Percentiles rank a stretch among this genome's conserved stretches.
These are phyloP conservation scores for Agelas oroides DNA, from an alignment of 37 sponge, comb jelly and placozoan species.

Conservation along the genomic window DNA sequence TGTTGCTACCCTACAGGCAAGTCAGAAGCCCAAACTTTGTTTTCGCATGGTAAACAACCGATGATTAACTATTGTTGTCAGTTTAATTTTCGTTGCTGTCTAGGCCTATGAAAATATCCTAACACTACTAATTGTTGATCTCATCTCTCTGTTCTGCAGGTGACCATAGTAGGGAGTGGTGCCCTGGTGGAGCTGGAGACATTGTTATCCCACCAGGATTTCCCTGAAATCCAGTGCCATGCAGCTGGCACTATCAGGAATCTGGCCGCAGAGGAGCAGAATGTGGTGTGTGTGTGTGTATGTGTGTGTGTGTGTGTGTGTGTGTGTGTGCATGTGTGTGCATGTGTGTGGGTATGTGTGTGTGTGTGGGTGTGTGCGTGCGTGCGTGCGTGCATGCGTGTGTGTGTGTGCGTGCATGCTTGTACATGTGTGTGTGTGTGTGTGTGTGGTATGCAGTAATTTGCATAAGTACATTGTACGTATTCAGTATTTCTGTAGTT, in stretches of 20 bases:
- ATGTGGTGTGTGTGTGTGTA: constrained; percentile 19
- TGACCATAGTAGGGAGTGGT: constrained; percentile 59
- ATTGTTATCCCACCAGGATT: constrained; percentile 38
- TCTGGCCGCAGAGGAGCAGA: constrained; percentile 77
- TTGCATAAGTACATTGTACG: too few species aligned
- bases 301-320: neutral
- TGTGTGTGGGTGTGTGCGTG: neutral
- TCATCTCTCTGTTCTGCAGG: constrained; percentile 37
- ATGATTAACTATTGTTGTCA: too few species aligned
- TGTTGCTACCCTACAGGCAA: too few species aligned
- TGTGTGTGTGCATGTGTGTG: constrained; percentile 3
- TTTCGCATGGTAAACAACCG: too few species aligned
- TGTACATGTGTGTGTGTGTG: constrained; percentile 8
- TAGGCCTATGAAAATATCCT: too few species aligned
- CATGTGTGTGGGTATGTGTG: constrained; percentile 1
- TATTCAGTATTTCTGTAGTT: too few species aligned
- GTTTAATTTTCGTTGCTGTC: too few species aligned
- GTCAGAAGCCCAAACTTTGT: too few species aligned
- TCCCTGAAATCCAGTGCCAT: constrained; percentile 78
- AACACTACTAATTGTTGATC: too few species aligned
- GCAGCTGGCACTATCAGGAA: constrained; percentile 84
- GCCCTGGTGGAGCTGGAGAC: constrained; percentile 52
- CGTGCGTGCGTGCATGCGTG: neutral
- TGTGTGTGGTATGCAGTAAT: too few species aligned
- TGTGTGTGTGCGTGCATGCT: neutral